phyloP scores from a whole-genome alignment of 2,113 vertebrate genomes.

The Leptodactylus fuscus region DNA sequence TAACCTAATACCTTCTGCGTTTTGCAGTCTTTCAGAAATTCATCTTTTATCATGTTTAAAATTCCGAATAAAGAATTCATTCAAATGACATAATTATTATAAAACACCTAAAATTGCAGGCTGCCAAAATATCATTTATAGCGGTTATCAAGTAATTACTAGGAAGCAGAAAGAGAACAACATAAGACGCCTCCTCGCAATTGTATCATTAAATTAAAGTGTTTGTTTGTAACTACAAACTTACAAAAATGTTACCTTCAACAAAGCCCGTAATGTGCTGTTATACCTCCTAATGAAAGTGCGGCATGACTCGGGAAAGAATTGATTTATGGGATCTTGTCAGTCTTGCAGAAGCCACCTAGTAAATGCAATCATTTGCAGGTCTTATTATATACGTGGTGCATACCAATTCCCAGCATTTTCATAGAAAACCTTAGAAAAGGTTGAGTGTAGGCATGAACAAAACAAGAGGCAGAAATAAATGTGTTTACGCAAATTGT shows the following conservation, averaged over 20 bases:
- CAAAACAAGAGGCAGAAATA: neutral
- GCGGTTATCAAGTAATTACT: slow-evolving; percentile 46
- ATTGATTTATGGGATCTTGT: slow-evolving; percentile 35
- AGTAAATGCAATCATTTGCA: slow-evolving; percentile 30
- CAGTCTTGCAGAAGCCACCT: neutral
- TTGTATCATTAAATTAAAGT: slow-evolving; percentile 44
- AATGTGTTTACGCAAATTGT: neutral
- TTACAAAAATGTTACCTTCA: slow-evolving; percentile 26
- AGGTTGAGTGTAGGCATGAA: neutral
- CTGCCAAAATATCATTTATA: slow-evolving; percentile 27
- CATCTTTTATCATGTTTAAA: neutral
- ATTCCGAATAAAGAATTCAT: neutral
- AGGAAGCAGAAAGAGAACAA: neutral
- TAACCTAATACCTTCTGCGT: no score
- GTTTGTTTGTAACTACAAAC: slow-evolving; percentile 19
- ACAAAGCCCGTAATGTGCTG: neutral
- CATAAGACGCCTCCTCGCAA: slow-evolving; percentile 7
- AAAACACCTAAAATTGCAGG: slow-evolving; percentile 23
- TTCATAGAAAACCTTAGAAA: slow-evolving; percentile 1
- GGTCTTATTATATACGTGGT: slow-evolving; percentile 39
- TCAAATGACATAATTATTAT: slow-evolving; percentile 45
- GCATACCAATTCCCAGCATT: slow-evolving; percentile 35
- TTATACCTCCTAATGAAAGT: slow-evolving; percentile 29
- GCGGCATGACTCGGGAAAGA: neutral
- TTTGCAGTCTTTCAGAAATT: neutral